Base-by-base conservation (phyloP, 2,888 invertebrate genomes). In the Osedax frankpressi region DNA sequence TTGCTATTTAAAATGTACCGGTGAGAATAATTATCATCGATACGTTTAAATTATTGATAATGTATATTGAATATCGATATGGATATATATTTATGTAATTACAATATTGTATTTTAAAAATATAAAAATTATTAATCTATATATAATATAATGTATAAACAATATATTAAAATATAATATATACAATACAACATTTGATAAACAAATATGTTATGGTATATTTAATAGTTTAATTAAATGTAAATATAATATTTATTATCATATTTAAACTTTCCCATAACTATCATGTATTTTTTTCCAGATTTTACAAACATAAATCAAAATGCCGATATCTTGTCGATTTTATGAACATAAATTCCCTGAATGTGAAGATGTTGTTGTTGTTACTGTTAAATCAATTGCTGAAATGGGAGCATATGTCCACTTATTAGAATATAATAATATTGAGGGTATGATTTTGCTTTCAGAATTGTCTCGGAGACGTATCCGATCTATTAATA, bases 361-460 rank as follows among this genome's bases (percentile, higher is more conserved):
- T 0, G 78, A 78, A 67, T 76, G 96, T 75, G 98, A 98, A 81
- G 98, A 98, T 89, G 96, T 98, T 70, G 98, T 98, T 69, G 95
- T 97, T 95, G 97, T 96, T 28, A 98, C 95, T 83, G 97, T 98
- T 1, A 88, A 94, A 67, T 85, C 94, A 77, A 98, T 99, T 81
- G 97, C 96, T 25, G 97, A 98, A 87, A 98, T 99, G 97, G 98
- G 98, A 75, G 98, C 97, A 1, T 98, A 99, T 85, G 98, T 98
- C 24, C 93, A 94, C 85, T 87, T 98, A 76, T 87, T 97, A 77
- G 98, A 98, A 86, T 98, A 98, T 85, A 96, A 98, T 85, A 94
- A 96, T 82, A 98, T 96, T 79, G 97, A 98, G 86, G 96, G 85
- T 71, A 98, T 98, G 98, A 98, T 99, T 77, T 87, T 98, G 82